phyloP scores from a whole-genome alignment of 2,113 vertebrate genomes.

The Vireo altiloquus region DNA sequence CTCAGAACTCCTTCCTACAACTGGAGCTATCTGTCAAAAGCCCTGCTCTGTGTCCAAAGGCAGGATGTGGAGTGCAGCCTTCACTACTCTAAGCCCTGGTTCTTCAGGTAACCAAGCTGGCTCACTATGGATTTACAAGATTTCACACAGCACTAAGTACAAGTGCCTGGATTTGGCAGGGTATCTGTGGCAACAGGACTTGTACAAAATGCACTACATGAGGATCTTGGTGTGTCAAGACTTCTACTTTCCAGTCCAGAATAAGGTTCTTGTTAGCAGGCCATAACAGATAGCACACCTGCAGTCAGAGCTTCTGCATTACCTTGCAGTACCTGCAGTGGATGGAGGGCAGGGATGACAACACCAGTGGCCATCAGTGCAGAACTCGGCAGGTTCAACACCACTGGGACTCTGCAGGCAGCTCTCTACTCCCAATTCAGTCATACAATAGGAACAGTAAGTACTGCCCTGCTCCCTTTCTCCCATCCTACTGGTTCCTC shows the following conservation, averaged over 20 bases:
- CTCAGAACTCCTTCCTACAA: background rate
- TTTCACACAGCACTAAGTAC: background rate
- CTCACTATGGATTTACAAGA: background rate
- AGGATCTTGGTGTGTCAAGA: background rate
- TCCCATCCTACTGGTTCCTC: background rate
- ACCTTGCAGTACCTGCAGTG: background rate
- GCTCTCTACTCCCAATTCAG: background rate
- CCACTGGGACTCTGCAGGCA: background rate
- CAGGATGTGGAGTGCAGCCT: background rate
- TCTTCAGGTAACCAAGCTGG: background rate
- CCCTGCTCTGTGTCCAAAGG: background rate
- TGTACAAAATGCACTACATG: accelerated
- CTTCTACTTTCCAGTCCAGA: background rate
- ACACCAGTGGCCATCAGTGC: background rate
- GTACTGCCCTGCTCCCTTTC: background rate
- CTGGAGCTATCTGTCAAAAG: background rate
- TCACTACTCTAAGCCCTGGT: background rate
- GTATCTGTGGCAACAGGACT: background rate
- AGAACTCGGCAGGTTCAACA: background rate
- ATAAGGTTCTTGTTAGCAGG: background rate
- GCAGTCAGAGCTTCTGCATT: background rate
- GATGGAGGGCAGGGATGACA: background rate
- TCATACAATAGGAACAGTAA: background rate
- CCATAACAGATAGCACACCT: accelerated
- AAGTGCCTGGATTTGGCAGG: background rate